Evolutionary conservation across 2,113 vertebrate genomes (phyloP), one percentile per base, ranked within the genome.

Genomic region (Misgurnus mizolepis): DNA sequence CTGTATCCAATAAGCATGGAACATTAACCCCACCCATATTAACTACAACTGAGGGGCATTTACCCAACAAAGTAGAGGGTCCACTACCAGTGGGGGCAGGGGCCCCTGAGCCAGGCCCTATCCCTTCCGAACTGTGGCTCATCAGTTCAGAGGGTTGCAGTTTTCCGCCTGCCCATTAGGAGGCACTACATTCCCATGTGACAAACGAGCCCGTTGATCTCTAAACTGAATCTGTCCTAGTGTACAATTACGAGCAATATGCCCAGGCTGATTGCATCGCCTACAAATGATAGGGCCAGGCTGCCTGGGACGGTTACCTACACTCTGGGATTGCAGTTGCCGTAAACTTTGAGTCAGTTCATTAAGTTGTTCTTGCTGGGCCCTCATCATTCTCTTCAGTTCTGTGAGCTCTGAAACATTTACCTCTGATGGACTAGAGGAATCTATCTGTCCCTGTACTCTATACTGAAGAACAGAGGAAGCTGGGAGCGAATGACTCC

Each of bases 101-200:
- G 17, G 14, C 64, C 14, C 1, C 7, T 41, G 64, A 66, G 39
- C 64, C 64, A 66, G 6, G 34, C 6, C 62, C 7, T 66, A 66
- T 41, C 64, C 64, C 39, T 17, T 66, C 64, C 41, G 64, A 66
- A 66, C 39, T 66, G 14, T 66, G 64, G 39, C 64, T 66, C 64
- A 7, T 66, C 64, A 41, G 62, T 65, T 65, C 62, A 65, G 14
- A 41, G 62, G 39, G 62, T 65, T 40, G 34, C 34, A 66, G 62
- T 65, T 65, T 65, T 65, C 62, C 14, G 5, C 12, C 62, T 65
- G 62, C 34, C 12, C 49, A 58, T 76, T 39, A 41, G 43, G 9
- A 49, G 34, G 62, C 41, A 18, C 15, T 12, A 45, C 58, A 47
- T 49, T 41, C 34, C 79, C 47, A 81, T 70, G 73, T 89, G 87